Evolutionary conservation across 1,140 invertebrate species (phyloP), one percentile per base, ranked within the genome.

Genomic region (Drosophila azteca): DNA sequence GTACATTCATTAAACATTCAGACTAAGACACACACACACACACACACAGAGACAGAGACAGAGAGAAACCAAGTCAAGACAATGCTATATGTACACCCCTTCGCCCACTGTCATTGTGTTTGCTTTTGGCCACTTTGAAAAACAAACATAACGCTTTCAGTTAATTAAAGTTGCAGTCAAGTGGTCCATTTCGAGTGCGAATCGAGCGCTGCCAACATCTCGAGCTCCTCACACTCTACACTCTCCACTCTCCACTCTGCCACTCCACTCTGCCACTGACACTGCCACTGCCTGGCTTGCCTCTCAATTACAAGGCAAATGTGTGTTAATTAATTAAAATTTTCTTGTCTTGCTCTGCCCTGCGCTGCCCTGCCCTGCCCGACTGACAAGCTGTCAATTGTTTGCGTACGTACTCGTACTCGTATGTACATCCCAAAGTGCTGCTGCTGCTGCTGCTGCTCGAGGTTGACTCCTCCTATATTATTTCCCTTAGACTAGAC

Each of bases 151-250:
- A 82, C 82, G 62, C 87, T 85, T 85, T 79, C 82, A 85, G 82
- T 87, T 85, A 87, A 87, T 87, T 87, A 85, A 87, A 81, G 82
- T 80, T 85, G 82, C 82, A 85, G 78, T 85, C 82, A 85, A 85
- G 82, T 85, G 82, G 78, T 65, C 69, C 59, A 74, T 54, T 69
- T 68, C 13, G 43, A 68, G 66, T 7, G 63, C 15, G 63, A 65
- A 48, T 41, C 3, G 31, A 31, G 31, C 31, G 17, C 17, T 20
- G 31, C 31, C 8, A 31, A 31, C 31, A 31, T 31, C 64, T 69
- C 64, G n/a, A 68, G 64, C 51, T 41, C 45, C 39, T 4, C 29
- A 15, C 50, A 7, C 50, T 51, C 53, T 63, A 26, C 31, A 6
- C 9, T 24, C 9, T 24, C 24, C 24, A 5, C 54, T 63, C 43